Base-by-base conservation (phyloP, 2,888 invertebrate genomes). In the Meghimatium bilineatum region DNA sequence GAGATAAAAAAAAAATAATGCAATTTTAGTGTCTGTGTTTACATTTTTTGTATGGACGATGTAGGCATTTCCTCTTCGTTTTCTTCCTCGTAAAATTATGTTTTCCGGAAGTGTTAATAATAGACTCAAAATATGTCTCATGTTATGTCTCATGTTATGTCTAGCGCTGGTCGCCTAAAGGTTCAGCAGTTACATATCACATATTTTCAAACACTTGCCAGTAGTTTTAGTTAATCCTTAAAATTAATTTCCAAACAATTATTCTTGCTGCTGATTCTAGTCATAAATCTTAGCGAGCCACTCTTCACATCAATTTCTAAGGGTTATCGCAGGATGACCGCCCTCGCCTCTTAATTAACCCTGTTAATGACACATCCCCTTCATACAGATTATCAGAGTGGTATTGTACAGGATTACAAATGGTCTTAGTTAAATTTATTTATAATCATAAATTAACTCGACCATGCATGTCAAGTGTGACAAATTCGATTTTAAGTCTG, bases 361-460 rank as follows among this genome's bases (percentile, higher is more conserved):
- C 71, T 26, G 71, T 44, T 23, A 44, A 38, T 38, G 17, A 71
- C 34, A 38, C 26, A 0, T 26, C 5, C 71, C 20, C 71, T 1
- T 26, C 38, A 38, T 38, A 17, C 38, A 71, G 38, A 71, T 71
- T 71, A 71, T 20, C 38, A 71, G 36, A 20, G 38, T 38, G 34
- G 38, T 38, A 38, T 38, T 38, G 71, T 38, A 38, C 38, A 71
- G 71, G 36, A 34, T 38, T 71, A 71, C 71, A 71, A 71, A 71
- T 71, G 36, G 71, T 38, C 71, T 26, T 26, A 26, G 32, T 71
- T 71, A 38, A 71, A 71, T 71, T 71, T 71, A 71, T 71, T 36
- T 71, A 36, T n/a, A 71, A 38, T 71, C 38, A 71, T 71, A 71
- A 71, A 71, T 71, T 71, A 71, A 38, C 71, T 38, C 38, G 26